phyloP scores from a whole-genome alignment of 2,113 vertebrate genomes.

The Albula goreensis region DNA sequence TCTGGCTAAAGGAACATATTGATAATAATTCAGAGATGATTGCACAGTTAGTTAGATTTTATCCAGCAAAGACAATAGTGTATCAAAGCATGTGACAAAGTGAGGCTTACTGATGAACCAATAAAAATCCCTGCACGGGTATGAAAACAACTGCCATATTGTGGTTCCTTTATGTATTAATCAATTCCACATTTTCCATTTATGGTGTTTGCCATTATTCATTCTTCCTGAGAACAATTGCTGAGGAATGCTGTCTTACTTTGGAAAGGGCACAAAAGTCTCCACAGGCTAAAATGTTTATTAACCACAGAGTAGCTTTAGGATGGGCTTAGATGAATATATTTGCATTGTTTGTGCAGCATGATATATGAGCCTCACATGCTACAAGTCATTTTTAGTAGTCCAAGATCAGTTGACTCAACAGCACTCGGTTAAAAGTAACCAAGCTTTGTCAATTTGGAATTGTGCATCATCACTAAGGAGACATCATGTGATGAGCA shows the following conservation, averaged over 20 bases:
- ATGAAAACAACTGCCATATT: constrained; percentile 40
- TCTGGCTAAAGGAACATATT: constrained; percentile 32
- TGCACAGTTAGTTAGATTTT: constrained; percentile 33
- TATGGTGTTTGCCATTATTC: constrained; percentile 32
- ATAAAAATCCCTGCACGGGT: constrained; percentile 37
- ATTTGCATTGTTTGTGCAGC: constrained; percentile 49
- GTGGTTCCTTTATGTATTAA: constrained; percentile 51
- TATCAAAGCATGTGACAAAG: constrained; percentile 17
- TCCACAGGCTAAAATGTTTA: constrained; percentile 43
- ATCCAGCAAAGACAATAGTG: not conserved
- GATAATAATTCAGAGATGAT: constrained; percentile 48
- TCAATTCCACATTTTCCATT: constrained; percentile 42
- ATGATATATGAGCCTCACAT: constrained; percentile 27
- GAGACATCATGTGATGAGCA: not conserved
- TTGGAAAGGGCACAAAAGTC: constrained; percentile 40
- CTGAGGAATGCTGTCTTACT: constrained; percentile 37
- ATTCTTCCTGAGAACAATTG: constrained; percentile 52
- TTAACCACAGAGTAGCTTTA: constrained; percentile 46
- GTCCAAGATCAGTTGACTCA: constrained; percentile 13
- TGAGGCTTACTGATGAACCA: constrained; percentile 36
- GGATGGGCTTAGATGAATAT: constrained; percentile 49
- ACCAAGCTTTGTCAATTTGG: not conserved
- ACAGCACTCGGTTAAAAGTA: not conserved
- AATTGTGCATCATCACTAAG: not conserved
- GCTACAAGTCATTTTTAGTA: constrained; percentile 36